A percentile compares a stretch with the other conserved stretches of the same genome.
phyloP scores from a whole-genome alignment of 35 echinoderm and acorn worm species.

The Eucidaris tribuloides region DNA sequence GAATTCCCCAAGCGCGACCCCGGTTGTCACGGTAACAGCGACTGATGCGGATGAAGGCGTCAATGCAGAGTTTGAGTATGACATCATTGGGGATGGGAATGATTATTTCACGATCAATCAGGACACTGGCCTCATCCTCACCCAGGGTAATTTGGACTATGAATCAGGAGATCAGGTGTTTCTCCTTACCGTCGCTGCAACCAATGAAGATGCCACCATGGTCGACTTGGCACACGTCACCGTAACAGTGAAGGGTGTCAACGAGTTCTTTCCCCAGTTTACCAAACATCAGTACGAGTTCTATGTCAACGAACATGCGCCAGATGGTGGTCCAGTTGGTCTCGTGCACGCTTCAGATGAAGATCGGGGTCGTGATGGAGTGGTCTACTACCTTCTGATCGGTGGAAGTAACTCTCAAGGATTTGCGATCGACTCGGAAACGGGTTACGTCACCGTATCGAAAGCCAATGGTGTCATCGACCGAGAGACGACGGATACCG shows the following conservation, averaged over 20 bases:
- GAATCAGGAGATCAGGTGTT: slow-evolving; percentile 54
- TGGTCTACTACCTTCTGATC: slow-evolving; percentile 78
- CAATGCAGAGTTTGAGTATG: slow-evolving; percentile 71
- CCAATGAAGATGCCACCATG: slow-evolving; percentile 55
- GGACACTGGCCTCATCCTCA: slow-evolving; percentile 60
- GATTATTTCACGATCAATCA: slow-evolving; percentile 71
- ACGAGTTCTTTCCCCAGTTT: slow-evolving; percentile 86
- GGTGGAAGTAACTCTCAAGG: slow-evolving; percentile 83
- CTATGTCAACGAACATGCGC: slow-evolving; percentile 77
- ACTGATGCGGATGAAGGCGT: slow-evolving; percentile 68
- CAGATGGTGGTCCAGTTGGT: slow-evolving; percentile 74
- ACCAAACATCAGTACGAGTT: slow-evolving; percentile 74
- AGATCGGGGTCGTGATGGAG: slow-evolving; percentile 77
- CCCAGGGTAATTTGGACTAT: slow-evolving; percentile 89
- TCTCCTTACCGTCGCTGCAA: slow-evolving; percentile 62
- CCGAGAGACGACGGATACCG: slow-evolving; percentile 51
- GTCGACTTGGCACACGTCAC: slow-evolving; percentile 65
- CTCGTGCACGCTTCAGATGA: slow-evolving; percentile 67
- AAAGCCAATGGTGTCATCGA: slow-evolving; percentile 73
- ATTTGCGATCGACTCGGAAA: slow-evolving; percentile 71
- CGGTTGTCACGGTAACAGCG: slow-evolving; percentile 67
- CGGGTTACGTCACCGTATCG: slow-evolving; percentile 70
- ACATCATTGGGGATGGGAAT: slow-evolving; percentile 76
- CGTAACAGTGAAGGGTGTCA: slow-evolving; percentile 70
- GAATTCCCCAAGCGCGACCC: slow-evolving; percentile 86